Conservation (phyloP, 2,888 invertebrate species). For the Trichogramma dendrolimi region DNA sequence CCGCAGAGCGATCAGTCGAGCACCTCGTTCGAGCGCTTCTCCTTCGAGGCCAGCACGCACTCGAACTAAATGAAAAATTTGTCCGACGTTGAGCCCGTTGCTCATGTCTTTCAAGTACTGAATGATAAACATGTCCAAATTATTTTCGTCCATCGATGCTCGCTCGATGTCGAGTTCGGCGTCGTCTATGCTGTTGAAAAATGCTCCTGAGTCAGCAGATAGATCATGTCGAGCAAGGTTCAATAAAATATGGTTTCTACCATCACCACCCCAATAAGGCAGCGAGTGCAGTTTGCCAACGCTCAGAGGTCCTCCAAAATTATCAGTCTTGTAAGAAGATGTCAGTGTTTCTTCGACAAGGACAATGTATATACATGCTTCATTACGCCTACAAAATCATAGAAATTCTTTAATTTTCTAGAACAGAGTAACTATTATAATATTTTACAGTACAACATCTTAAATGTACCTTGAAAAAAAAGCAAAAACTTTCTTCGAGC, state of each 20-base stretch:
- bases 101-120: constrained; percentile 66
- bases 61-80: constrained; percentile 77
- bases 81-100: constrained; percentile 64
- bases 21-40: constrained; percentile 56
- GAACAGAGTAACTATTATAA: no score
- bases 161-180: constrained; percentile 46
- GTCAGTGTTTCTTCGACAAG: no score
- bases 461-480: no score
- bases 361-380: no score
- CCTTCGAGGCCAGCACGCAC: constrained; percentile 75
- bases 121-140: constrained; percentile 65
- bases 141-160: constrained; percentile 53
- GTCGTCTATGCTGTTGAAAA: constrained; percentile 59
- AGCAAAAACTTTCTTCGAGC: no score
- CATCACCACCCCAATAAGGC: constrained; percentile 94
- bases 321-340: no score
- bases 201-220: constrained; percentile 66
- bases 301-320: no score
- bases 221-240: constrained; percentile 76
- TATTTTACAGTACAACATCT: no score
- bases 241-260: constrained; percentile 84
- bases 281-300: no score
- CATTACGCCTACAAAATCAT: no score
- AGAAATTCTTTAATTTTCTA: no score
- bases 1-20: constrained; percentile 86